Evolutionary conservation across 2,113 vertebrate genomes (phyloP).

Genomic region (Sisor rabdophorus): DNA sequence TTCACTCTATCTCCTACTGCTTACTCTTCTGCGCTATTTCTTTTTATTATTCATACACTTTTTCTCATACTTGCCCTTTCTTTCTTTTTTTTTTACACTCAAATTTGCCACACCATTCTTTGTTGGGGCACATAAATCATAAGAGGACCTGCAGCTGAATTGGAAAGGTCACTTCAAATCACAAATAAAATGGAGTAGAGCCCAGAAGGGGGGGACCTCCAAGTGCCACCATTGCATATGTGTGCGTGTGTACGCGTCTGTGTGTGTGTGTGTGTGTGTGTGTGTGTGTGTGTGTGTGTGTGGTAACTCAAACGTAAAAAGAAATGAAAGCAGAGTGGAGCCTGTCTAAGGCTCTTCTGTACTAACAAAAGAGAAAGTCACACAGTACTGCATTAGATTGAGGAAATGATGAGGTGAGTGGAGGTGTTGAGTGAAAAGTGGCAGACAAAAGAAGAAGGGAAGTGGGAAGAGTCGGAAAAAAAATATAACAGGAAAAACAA

Average conservation of each 20-base stretch:
- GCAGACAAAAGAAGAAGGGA: neutral
- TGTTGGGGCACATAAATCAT: constrained; percentile 55
- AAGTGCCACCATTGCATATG: constrained; percentile 29
- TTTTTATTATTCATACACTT: neutral
- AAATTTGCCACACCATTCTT: constrained; percentile 45
- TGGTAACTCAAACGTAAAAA: constrained; percentile 33
- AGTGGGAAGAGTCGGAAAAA: neutral
- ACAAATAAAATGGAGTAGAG: constrained; percentile 50
- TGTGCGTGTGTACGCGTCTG: constrained; percentile 5
- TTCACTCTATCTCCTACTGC: constrained; percentile 3
- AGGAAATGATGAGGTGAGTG: neutral
- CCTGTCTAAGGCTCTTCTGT: constrained; percentile 38
- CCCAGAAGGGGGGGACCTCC: constrained; percentile 48
- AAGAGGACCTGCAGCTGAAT: constrained; percentile 53
- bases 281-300: neutral
- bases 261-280: constrained; percentile 32
- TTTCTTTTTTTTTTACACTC: constrained; percentile 20
- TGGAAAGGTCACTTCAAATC: constrained; percentile 53
- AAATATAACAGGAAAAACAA: neutral
- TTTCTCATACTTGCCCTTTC: constrained; percentile 15
- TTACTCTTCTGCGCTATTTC: neutral
- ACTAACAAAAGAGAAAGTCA: constrained; percentile 27
- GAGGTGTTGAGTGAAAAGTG: neutral
- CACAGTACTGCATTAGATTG: constrained; percentile 23
- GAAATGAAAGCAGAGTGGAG: constrained; percentile 41